Percentiles rank a stretch among this genome's conserved stretches.
phyloP scores from a whole-genome alignment of 2,113 vertebrate genomes.

The Prunella himalayana region DNA sequence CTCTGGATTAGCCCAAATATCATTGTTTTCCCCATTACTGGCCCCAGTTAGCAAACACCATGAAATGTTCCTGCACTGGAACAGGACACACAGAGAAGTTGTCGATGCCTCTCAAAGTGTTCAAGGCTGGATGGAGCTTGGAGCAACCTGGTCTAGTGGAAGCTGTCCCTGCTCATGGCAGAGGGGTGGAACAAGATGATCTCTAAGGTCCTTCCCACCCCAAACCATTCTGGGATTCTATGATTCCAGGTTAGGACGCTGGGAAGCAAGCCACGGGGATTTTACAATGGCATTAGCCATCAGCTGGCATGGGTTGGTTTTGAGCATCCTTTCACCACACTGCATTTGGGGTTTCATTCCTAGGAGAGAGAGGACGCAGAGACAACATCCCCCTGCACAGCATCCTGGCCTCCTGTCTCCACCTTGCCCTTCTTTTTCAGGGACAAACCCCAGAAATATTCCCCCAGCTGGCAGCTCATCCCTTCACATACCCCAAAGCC shows the following conservation, averaged over 20 bases:
- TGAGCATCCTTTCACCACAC: not conserved
- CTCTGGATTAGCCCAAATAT: not conserved
- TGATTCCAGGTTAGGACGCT: not conserved
- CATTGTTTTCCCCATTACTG: not conserved
- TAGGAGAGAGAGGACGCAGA: not conserved
- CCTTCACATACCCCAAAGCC: not conserved
- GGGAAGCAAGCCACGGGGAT: accelerated
- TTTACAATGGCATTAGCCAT: accelerated
- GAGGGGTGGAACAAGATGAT: not conserved
- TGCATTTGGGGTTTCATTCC: not conserved
- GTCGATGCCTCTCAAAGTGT: accelerated
- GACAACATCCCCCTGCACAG: not conserved
- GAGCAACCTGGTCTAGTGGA: not conserved
- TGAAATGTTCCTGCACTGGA: not conserved
- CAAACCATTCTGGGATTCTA: not conserved
- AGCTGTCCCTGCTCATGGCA: not conserved
- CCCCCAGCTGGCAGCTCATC: not conserved
- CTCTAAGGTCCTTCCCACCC: not conserved
- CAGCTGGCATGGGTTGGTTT: accelerated
- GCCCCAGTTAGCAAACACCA: not conserved
- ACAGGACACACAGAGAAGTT: accelerated
- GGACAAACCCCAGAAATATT: not conserved
- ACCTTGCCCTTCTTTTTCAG: not conserved
- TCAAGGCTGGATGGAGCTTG: not conserved
- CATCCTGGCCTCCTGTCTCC: not conserved